Percentiles rank a stretch among this genome's conserved stretches.
Conservation (phyloP, 1,140 invertebrate species). For the Sarcophaga peregrina region DNA sequence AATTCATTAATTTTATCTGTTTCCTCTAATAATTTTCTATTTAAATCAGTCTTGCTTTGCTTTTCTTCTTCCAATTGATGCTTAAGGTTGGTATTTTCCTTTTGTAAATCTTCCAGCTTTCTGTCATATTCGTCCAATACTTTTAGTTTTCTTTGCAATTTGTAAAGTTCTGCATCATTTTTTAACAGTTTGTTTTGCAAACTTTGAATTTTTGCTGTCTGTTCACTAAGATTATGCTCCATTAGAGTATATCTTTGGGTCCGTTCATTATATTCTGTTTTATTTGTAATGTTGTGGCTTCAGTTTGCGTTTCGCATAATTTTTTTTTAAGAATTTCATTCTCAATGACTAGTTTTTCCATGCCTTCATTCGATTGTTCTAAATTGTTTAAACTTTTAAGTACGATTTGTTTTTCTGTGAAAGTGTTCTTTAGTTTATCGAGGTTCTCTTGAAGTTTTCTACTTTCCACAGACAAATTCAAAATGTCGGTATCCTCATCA, state of each 20-base stretch:
- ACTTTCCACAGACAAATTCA: neutral
- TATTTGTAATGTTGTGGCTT: neutral
- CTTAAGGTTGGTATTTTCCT: neutral
- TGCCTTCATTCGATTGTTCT: neutral
- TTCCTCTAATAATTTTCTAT: slow-evolving; percentile 6
- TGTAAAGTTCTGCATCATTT: slow-evolving; percentile 36
- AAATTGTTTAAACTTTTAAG: neutral
- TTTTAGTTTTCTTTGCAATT: neutral
- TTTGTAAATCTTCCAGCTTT: neutral
- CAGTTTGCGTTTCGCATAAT: neutral
- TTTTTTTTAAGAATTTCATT: slow-evolving; percentile 28
- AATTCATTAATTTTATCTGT: neutral
- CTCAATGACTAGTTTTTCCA: slow-evolving; percentile 27
- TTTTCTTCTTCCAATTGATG: neutral
- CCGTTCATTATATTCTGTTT: slow-evolving; percentile 7
- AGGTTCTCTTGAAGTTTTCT: slow-evolving; percentile 6
- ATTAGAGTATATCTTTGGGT: neutral
- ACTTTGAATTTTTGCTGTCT: neutral
- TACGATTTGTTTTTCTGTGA: neutral
- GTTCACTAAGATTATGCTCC: neutral
- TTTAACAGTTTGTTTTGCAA: slow-evolving; percentile 12
- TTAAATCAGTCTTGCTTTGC: neutral
- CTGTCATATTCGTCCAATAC: neutral
- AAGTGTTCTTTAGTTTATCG: neutral
- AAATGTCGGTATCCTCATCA: neutral